phyloP scores from a whole-genome alignment of 2,113 vertebrate genomes.

The Empidonax traillii region DNA sequence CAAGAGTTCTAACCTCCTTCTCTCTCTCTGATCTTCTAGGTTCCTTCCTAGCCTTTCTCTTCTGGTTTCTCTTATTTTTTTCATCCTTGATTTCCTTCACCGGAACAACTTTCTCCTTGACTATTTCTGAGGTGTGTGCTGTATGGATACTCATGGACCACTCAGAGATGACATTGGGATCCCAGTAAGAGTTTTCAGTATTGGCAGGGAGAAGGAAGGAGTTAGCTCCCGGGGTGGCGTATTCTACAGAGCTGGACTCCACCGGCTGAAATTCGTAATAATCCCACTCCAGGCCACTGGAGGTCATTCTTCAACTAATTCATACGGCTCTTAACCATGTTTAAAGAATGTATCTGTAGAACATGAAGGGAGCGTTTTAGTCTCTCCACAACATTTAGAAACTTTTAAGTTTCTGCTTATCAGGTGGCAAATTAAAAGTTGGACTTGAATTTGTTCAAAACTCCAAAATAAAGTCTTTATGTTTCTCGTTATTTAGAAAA shows the following conservation, averaged over 20 bases:
- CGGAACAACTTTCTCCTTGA: conserved; percentile 69
- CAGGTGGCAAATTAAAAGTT: neutral
- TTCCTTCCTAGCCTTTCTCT: conserved; percentile 81
- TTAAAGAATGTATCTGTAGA: conserved; percentile 69
- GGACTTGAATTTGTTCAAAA: neutral
- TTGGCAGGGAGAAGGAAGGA: conserved; percentile 69
- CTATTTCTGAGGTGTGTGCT: conserved; percentile 74
- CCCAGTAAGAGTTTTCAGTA: conserved; percentile 64
- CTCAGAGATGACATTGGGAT: conserved; percentile 73
- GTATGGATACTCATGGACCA: conserved; percentile 81
- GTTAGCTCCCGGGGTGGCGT: conserved; percentile 68
- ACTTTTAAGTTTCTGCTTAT: neutral
- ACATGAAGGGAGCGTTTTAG: conserved; percentile 70
- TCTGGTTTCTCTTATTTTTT: conserved; percentile 79
- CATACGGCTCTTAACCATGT: conserved; percentile 50
- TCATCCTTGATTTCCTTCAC: conserved; percentile 74
- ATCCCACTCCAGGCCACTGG: conserved; percentile 88
- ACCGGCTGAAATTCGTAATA: conserved; percentile 80
- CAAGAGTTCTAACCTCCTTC: conserved; percentile 82
- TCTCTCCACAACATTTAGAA: conserved; percentile 39
- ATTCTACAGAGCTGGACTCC: conserved; percentile 76
- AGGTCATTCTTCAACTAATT: conserved; percentile 83
- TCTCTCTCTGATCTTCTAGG: conserved; percentile 83
- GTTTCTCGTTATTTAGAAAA: neutral
- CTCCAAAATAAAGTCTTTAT: neutral